Base-by-base conservation (phyloP, 2,888 invertebrate species). In the Odontomyia ornata region DNA sequence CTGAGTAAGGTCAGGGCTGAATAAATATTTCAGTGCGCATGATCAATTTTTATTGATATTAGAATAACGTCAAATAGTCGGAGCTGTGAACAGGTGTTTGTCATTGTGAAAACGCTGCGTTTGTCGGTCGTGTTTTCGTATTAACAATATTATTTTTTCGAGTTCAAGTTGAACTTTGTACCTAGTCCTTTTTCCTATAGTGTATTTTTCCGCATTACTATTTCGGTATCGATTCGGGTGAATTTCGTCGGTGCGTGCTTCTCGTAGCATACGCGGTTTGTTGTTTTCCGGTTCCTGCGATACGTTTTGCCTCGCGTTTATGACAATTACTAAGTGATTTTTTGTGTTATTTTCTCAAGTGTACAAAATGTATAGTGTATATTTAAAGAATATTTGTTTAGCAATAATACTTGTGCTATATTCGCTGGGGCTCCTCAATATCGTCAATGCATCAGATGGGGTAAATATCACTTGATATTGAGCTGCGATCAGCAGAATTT, bases 401-500 rank as follows among this genome's bases (percentile, higher is more conserved):
- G 36, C 5, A 3, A 36, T 36, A 36, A 9, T 36, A 3, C 36
- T 36, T 36, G 36, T 9, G 36, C 3, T 36, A 9, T 36, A 5
- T 3, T 36, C 36, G 36, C 9, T 36, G 36, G 36, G 9, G 36
- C 36, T 36, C 9, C 36, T 36, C 3, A 9, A 5, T 5, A 9
- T 9, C 5, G 36, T 36, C 9, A 36, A 9, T 5, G 36, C 36
- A 9, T 36, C 36, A 36, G 36, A 36, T 9, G 30, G 11, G 73
- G 73, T 73, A 73, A 73, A 57, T 73, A 73, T 73, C 57, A 1
- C 15, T 23, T 18, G 28, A 72, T 28, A 72, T n/a, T 52, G n/a
- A 28, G 71, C 56, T 28, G 9, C n/a, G 15, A 25, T 13, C 56
- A 28, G 56, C 28, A 28, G 1, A 72, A 25, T 56, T 52, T 27